Evolutionary conservation across 1,140 invertebrate genomes (phyloP).

Genomic region (Ruditapes philippinarum): DNA sequence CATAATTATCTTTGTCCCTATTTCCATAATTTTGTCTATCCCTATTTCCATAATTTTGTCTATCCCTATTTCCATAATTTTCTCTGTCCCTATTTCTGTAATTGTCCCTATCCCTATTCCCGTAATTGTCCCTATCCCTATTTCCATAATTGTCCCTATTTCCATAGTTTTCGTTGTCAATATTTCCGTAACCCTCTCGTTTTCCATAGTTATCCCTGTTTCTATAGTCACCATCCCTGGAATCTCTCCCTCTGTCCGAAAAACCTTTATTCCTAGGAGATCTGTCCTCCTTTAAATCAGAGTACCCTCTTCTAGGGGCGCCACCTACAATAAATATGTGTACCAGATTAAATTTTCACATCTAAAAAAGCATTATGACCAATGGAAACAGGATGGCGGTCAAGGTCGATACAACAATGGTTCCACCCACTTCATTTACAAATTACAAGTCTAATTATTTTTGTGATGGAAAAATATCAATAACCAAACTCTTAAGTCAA

Average conservation of each 20-base stretch:
- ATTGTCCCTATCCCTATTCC: constrained; percentile 5
- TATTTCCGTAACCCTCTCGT: constrained; percentile 18
- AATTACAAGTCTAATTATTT: too few relatives aligned
- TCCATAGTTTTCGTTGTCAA: constrained; percentile 19
- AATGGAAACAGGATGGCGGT: too few relatives aligned
- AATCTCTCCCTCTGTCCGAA: constrained; percentile 13
- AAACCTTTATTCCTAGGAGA: neutral
- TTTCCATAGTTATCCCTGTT: constrained; percentile 24
- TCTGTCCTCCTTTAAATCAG: constrained; percentile 38
- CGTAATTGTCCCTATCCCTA: neutral
- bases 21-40: constrained; percentile 3
- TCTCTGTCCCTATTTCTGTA: constrained; percentile 16
- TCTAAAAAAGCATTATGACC: too few relatives aligned
- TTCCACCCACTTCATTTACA: too few relatives aligned
- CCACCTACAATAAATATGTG: constrained; percentile 20
- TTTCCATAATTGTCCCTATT: constrained; percentile 33
- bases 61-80: constrained; percentile 34
- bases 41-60: constrained; percentile 16
- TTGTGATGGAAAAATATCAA: too few relatives aligned
- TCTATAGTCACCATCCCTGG: constrained; percentile 10
- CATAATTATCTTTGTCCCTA: constrained; percentile 35
- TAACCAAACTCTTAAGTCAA: too few relatives aligned
- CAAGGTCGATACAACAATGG: too few relatives aligned
- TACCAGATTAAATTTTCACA: too few relatives aligned
- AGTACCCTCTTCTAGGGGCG: constrained; percentile 12